Evolutionary conservation across 2,888 invertebrate genomes (phyloP).

Genomic region (Eilema griseolum): DNA sequence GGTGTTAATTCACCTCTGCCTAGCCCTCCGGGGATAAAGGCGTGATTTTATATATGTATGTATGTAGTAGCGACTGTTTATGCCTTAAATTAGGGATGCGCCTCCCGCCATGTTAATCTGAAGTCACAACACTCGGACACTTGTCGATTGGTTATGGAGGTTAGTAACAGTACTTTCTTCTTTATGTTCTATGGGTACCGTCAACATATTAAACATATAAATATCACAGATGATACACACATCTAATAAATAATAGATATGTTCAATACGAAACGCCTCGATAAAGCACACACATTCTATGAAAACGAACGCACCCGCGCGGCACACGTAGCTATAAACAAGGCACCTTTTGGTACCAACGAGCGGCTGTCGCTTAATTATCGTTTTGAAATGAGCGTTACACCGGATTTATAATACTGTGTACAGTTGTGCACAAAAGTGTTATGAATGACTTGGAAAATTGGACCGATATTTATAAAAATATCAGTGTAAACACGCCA

Average conservation of each 20-base stretch:
- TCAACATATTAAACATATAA: neutral
- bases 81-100: too few relatives aligned
- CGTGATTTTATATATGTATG: too few relatives aligned
- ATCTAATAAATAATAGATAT: slow-evolving; percentile 3
- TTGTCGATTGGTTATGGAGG: too few relatives aligned
- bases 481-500: too few relatives aligned
- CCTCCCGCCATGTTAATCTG: too few relatives aligned
- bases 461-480: too few relatives aligned
- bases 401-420: slow-evolving; percentile 58
- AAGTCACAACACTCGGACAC: too few relatives aligned
- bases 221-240: neutral
- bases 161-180: neutral
- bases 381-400: slow-evolving; percentile 65
- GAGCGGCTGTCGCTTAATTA: slow-evolving; percentile 66
- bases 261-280: slow-evolving; percentile 18
- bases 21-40: too few relatives aligned
- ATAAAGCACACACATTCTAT: slow-evolving; percentile 29
- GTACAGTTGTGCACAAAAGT: slow-evolving; percentile 35
- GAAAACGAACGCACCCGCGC: slow-evolving; percentile 44
- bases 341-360: slow-evolving; percentile 70
- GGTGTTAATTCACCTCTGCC: too few relatives aligned
- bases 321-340: slow-evolving; percentile 58
- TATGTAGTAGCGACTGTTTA: too few relatives aligned
- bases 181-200: neutral
- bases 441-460: neutral